Percentiles rank a stretch among this genome's conserved stretches.
These are phyloP conservation scores for Aleiodes sp. DNA, from an alignment of 1,140 invertebrate species.

Conservation along the genomic window DNA sequence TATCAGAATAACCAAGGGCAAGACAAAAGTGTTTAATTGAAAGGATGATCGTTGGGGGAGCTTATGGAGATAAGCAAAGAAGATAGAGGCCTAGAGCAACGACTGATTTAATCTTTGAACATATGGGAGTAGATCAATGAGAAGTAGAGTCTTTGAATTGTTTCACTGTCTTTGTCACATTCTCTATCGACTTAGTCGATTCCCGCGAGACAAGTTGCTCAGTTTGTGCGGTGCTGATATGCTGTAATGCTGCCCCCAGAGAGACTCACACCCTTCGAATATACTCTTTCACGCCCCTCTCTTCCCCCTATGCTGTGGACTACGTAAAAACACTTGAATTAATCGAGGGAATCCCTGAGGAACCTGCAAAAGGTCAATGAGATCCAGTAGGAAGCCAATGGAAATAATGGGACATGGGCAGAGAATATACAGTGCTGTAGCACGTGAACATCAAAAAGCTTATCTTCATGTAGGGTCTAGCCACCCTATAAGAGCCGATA, in stretches of 20 bases:
- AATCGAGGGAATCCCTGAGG: slow-evolving; percentile 56
- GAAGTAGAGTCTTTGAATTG: slow-evolving; percentile 23
- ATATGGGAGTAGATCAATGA: slow-evolving; percentile 63
- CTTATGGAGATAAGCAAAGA: slow-evolving; percentile 27
- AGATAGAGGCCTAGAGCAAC: slow-evolving; percentile 58
- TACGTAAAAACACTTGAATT: slow-evolving; percentile 62
- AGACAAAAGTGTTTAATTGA: neutral
- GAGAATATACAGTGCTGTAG: neutral
- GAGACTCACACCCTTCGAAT: slow-evolving; percentile 42
- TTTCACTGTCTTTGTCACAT: slow-evolving; percentile 16
- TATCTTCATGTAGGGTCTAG: slow-evolving; percentile 23
- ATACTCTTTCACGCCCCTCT: neutral
- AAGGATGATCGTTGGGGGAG: neutral
- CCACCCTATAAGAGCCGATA: slow-evolving; percentile 26
- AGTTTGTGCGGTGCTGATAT: slow-evolving; percentile 64
- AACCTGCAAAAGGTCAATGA: slow-evolving; percentile 56
- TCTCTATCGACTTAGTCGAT: neutral
- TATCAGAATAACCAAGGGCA: slow-evolving; percentile 42
- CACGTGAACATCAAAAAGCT: slow-evolving; percentile 18
- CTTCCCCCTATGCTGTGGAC: slow-evolving; percentile 18
- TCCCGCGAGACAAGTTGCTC: slow-evolving; percentile 49
- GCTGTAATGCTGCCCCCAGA: slow-evolving; percentile 60
- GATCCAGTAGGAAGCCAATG: slow-evolving; percentile 26
- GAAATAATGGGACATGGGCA: slow-evolving; percentile 4
- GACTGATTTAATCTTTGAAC: slow-evolving; percentile 66